A percentile compares a stretch with the other conserved stretches of the same genome.
Evolutionary conservation across 2,113 vertebrate species (phyloP).

Genomic region (Lasiurus borealis): DNA sequence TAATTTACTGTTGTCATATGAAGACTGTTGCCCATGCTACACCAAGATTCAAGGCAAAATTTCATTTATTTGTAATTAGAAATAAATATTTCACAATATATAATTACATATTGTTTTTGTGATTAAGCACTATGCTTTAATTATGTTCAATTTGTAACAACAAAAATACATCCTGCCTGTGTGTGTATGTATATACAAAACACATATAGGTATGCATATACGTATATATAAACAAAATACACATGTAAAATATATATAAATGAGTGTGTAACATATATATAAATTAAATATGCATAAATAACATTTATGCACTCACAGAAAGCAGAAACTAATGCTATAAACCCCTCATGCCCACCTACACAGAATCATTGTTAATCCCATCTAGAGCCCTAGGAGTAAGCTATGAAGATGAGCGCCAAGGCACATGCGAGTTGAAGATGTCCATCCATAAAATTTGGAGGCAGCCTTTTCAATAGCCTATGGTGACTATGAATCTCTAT

Average conservation of each 20-base stretch:
- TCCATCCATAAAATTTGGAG: background rate
- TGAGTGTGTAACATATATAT: background rate
- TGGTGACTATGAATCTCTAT: background rate
- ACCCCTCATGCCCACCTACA: background rate
- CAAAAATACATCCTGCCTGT: no score
- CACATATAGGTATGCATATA: background rate
- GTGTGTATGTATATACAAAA: background rate
- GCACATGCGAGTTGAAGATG: background rate
- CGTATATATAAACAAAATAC: background rate
- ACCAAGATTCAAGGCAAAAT: no score
- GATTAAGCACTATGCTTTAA: no score
- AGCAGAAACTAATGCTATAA: background rate
- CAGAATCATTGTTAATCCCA: conserved; percentile 25
- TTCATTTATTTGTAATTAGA: no score
- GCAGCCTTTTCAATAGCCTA: background rate
- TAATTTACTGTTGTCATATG: no score
- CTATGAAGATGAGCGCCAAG: background rate
- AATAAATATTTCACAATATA: no score
- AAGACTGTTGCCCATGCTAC: no score
- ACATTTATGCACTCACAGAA: background rate
- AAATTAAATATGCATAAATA: background rate
- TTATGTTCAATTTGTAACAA: no score
- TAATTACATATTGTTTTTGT: no score
- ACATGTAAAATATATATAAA: background rate
- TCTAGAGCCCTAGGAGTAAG: background rate